Percentiles rank a stretch among this genome's conserved stretches.
phyloP scores from a whole-genome alignment of 2,888 invertebrate genomes.

The Drosophila robusta region DNA sequence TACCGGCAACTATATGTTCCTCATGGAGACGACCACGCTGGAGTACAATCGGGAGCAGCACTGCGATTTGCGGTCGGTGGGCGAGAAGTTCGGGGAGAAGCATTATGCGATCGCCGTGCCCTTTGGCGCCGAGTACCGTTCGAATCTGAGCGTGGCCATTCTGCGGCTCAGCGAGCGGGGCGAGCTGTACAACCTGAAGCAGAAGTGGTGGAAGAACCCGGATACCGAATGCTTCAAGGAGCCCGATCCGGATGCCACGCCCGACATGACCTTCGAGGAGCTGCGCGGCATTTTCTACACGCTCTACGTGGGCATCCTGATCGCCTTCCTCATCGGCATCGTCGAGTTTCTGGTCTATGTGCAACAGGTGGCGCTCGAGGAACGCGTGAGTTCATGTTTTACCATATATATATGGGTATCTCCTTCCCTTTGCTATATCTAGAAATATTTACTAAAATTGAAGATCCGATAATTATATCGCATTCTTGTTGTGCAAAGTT shows the following conservation, averaged over 20 bases:
- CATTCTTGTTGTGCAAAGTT: no score
- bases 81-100: slow-evolving; percentile 93
- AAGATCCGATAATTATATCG: no score
- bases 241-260: slow-evolving; percentile 57
- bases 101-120: slow-evolving; percentile 98
- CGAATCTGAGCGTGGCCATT: slow-evolving; percentile 93
- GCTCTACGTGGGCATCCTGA: slow-evolving; percentile 89
- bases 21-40: slow-evolving; percentile 98
- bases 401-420: no score
- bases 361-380: slow-evolving; percentile 90
- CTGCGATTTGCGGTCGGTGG: slow-evolving; percentile 92
- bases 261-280: slow-evolving; percentile 86
- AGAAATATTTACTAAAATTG: no score
- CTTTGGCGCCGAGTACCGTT: slow-evolving; percentile 90
- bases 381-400: slow-evolving; percentile 87
- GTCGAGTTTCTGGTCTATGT: slow-evolving; percentile 94
- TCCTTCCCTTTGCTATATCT: no score
- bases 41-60: slow-evolving; percentile 94
- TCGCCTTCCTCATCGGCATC: slow-evolving; percentile 91
- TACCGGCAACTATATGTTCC: slow-evolving; percentile 93
- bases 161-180: slow-evolving; percentile 96
- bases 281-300: slow-evolving; percentile 96
- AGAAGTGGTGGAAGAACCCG: slow-evolving; percentile 95
- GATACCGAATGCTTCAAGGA: slow-evolving; percentile 83
- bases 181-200: slow-evolving; percentile 91